phyloP scores from a whole-genome alignment of 2,888 invertebrate species.

The Thumatha senex region DNA sequence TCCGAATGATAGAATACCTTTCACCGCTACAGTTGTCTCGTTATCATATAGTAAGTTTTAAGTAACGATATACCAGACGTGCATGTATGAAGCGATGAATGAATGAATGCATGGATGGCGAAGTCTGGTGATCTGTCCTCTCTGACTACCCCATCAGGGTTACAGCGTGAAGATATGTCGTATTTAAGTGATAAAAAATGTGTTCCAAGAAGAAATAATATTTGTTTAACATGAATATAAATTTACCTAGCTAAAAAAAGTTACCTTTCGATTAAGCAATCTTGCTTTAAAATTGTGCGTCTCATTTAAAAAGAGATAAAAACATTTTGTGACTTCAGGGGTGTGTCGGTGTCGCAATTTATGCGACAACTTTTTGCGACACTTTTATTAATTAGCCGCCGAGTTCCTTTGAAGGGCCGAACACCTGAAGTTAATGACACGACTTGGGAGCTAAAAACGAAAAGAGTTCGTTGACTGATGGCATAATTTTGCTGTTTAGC shows the following conservation, averaged over 20 bases:
- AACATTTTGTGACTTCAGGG: conserved; percentile 37
- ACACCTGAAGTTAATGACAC: conserved; percentile 42
- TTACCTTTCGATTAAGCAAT: conserved; percentile 29
- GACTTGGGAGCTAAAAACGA: conserved; percentile 42
- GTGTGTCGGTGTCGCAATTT: conserved; percentile 36
- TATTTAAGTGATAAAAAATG: no score
- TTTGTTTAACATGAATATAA: no score
- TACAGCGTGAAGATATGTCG: no score
- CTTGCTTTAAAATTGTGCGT: conserved; percentile 32
- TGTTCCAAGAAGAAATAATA: no score
- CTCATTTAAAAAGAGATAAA: conserved; percentile 37
- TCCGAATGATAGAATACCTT: no score
- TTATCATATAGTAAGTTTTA: no score
- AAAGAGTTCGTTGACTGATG: conserved; percentile 38
- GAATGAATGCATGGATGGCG: no score
- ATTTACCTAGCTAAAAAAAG: background rate
- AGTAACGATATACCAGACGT: no score
- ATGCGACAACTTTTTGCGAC: conserved; percentile 45
- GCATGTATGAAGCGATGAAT: no score
- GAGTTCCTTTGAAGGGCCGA: conserved; percentile 20
- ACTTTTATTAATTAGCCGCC: conserved; percentile 49
- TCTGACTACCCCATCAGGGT: no score
- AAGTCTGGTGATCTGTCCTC: no score
- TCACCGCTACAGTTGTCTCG: no score
- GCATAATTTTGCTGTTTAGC: conserved; percentile 33